Percentiles rank a stretch among this genome's conserved stretches.
These are phyloP conservation scores for Pseudomyrmex dendroicus DNA, from an alignment of 1,140 invertebrate species.

Conservation along the genomic window DNA sequence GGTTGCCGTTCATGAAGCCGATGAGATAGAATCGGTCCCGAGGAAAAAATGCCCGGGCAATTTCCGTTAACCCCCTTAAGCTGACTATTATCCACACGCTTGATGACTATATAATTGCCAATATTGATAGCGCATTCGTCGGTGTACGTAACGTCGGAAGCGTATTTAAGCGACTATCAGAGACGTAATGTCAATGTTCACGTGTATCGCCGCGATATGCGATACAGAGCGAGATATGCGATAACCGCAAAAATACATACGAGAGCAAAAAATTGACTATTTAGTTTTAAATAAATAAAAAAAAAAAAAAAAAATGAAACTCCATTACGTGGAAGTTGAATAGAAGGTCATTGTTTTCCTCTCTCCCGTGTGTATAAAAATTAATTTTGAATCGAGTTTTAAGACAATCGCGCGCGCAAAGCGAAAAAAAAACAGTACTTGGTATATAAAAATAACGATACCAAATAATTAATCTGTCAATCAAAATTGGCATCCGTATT, in stretches of 20 bases:
- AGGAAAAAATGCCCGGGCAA: constrained; percentile 43
- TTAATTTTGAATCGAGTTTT: background rate
- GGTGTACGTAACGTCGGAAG: background rate
- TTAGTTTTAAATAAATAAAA: too few relatives aligned
- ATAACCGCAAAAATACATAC: too few relatives aligned
- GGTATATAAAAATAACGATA: background rate
- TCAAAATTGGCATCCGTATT: background rate
- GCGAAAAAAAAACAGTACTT: too few relatives aligned
- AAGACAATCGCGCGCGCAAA: background rate
- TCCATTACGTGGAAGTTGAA: too few relatives aligned
- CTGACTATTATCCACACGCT: constrained; percentile 35
- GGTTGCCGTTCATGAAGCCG: constrained; percentile 42
- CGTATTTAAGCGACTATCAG: background rate
- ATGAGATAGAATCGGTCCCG: constrained; percentile 60
- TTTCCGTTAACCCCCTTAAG: constrained; percentile 50
- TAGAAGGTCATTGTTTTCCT: too few relatives aligned
- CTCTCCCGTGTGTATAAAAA: background rate
- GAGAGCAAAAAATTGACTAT: too few relatives aligned
- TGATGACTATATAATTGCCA: constrained; percentile 35
- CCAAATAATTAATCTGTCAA: constrained; percentile 3
- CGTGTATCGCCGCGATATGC: too few relatives aligned
- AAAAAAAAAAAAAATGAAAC: too few relatives aligned
- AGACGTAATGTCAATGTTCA: background rate
- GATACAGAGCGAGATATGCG: too few relatives aligned
- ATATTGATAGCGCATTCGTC: background rate